phyloP scores from a whole-genome alignment of 2,797 vertebrate genomes.

The Scomberomorus guttatus region DNA sequence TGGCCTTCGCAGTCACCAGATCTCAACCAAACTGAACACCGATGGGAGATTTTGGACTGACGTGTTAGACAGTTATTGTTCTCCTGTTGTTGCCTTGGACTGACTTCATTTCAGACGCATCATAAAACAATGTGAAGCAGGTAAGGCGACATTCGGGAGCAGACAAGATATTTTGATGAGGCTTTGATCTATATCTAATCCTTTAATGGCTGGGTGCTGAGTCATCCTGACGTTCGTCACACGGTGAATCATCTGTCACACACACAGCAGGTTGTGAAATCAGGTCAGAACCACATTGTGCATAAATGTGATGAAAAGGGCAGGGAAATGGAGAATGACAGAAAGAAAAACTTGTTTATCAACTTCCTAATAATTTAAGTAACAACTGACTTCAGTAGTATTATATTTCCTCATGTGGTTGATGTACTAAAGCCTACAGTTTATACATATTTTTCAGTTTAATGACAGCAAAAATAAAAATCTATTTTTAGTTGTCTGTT shows the following conservation, averaged over 20 bases:
- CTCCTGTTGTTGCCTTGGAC: neutral
- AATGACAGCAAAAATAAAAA: conserved; percentile 18
- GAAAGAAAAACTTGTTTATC: neutral
- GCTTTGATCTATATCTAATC: conserved; percentile 68
- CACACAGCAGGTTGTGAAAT: conserved; percentile 22
- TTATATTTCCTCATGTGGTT: conserved; percentile 18
- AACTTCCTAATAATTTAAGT: neutral
- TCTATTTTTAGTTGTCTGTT: neutral
- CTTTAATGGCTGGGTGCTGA: conserved; percentile 67
- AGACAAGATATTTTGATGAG: conserved; percentile 22
- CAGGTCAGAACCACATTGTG: neutral
- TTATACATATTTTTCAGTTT: conserved; percentile 16
- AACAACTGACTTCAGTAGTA: conserved; percentile 1
- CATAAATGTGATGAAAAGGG: neutral
- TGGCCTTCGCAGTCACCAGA: no score
- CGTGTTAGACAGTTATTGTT: neutral
- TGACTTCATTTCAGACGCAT: conserved; percentile 18
- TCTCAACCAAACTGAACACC: no score
- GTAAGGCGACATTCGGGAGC: conserved; percentile 17
- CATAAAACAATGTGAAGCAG: conserved; percentile 30
- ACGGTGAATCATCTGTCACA: conserved; percentile 51
- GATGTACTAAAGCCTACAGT: conserved; percentile 6
- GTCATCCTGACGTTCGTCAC: conserved; percentile 32
- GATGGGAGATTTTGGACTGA: no score
- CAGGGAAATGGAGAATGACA: neutral